Evolutionary conservation across 2,888 invertebrate species (phyloP).

Genomic region (Schizaphis graminum): DNA sequence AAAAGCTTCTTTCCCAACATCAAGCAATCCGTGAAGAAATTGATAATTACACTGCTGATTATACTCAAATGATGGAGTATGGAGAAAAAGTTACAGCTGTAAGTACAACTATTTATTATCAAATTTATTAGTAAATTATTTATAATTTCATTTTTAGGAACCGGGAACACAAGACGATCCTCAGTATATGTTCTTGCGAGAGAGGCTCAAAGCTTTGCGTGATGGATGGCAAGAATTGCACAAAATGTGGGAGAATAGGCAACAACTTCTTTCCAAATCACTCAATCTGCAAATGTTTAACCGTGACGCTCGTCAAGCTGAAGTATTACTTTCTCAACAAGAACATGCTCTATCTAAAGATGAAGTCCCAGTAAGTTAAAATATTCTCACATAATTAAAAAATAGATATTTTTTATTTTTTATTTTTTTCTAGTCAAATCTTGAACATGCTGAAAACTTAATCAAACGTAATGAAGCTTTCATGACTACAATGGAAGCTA

Average conservation of each 20-base stretch:
- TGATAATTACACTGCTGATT: conserved; percentile 98
- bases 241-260: conserved; percentile 99
- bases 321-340: conserved; percentile 97
- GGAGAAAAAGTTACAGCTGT: conserved; percentile 93
- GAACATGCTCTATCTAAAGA: conserved; percentile 98
- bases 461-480: conserved; percentile 99
- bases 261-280: conserved; percentile 93
- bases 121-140: background rate
- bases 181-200: conserved; percentile 99
- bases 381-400: background rate
- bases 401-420: conserved; percentile 13
- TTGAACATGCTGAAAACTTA: conserved; percentile 97
- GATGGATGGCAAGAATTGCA: conserved; percentile 99
- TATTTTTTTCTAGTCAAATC: conserved; percentile 74
- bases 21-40: conserved; percentile 99
- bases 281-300: conserved; percentile 95
- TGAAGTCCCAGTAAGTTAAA: conserved; percentile 83
- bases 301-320: conserved; percentile 97
- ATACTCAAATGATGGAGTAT: conserved; percentile 99
- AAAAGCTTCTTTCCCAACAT: conserved; percentile 96
- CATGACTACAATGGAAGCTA: conserved; percentile 99
- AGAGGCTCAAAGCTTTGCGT: conserved; percentile 96
- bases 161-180: conserved; percentile 88
- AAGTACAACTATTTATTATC: conserved; percentile 69
- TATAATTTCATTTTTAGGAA: conserved; percentile 59